Evolutionary conservation across 1,140 invertebrate genomes (phyloP).

Genomic region (Aporrectodea caliginosa): DNA sequence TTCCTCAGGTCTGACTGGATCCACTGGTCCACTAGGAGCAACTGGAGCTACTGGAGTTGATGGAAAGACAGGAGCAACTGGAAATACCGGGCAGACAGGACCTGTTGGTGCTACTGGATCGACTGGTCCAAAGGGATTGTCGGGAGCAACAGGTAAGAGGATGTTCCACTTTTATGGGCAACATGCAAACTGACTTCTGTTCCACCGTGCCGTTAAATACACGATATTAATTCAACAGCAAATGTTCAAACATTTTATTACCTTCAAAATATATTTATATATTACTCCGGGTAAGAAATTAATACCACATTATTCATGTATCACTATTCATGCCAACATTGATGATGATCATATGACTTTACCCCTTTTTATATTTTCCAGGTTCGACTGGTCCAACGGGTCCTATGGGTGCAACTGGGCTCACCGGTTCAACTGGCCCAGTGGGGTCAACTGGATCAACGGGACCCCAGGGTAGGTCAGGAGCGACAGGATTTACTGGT

Average conservation of each 20-base stretch:
- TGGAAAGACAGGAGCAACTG: background rate
- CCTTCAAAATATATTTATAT: no score
- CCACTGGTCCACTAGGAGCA: background rate
- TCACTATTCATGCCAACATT: no score
- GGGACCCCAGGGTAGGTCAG: background rate
- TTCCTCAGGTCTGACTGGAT: no score
- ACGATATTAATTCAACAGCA: no score
- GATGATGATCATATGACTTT: slow-evolving; percentile 22
- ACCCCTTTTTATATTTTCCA: slow-evolving; percentile 20
- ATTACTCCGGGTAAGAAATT: no score
- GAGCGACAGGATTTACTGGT: slow-evolving; percentile 28
- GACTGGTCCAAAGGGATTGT: slow-evolving; percentile 10
- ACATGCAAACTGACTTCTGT: no score
- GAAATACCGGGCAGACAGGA: slow-evolving; percentile 8
- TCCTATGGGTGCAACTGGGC: slow-evolving; percentile 6
- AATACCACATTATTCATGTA: no score
- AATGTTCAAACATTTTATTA: no score
- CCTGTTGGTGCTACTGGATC: no score
- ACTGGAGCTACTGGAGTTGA: background rate
- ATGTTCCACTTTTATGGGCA: no score
- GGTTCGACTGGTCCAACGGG: slow-evolving; percentile 31
- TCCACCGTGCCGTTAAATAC: no score
- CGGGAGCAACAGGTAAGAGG: slow-evolving; percentile 22
- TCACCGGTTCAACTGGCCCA: background rate
- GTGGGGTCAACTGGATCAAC: background rate